A percentile compares a stretch with the other conserved stretches of the same genome.
Evolutionary conservation across 2,888 invertebrate genomes (phyloP).

Genomic region (Dryobotodes eremita): DNA sequence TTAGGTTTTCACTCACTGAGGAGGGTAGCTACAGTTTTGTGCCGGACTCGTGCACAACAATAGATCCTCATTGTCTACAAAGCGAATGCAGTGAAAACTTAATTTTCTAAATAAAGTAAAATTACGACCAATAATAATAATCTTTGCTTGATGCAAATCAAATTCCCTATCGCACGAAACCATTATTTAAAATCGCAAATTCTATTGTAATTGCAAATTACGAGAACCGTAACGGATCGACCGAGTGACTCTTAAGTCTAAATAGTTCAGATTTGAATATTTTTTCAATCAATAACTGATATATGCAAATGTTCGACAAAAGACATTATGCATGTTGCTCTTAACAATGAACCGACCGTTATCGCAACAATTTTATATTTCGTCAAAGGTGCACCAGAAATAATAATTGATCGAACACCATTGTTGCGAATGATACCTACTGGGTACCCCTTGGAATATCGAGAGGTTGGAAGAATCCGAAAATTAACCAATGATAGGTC

Average conservation of each 20-base stretch:
- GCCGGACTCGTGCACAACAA: constrained; percentile 75
- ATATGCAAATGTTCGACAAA: constrained; percentile 86
- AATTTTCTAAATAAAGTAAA: constrained; percentile 68
- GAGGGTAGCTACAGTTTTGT: constrained; percentile 85
- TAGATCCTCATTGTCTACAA: constrained; percentile 78
- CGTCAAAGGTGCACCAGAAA: constrained; percentile 89
- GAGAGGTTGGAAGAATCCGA: constrained; percentile 87
- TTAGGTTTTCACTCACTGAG: constrained; percentile 86
- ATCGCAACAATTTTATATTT: constrained; percentile 88
- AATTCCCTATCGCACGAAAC: constrained; percentile 72
- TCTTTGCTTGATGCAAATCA: constrained; percentile 73
- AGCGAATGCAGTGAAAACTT: constrained; percentile 75
- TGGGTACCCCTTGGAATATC: constrained; percentile 78
- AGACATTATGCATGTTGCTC: constrained; percentile 81
- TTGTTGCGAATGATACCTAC: constrained; percentile 87
- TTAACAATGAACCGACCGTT: constrained; percentile 89
- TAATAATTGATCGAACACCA: constrained; percentile 88
- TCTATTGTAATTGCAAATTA: constrained; percentile 79
- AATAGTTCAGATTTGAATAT: constrained; percentile 87
- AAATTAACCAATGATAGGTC: constrained; percentile 90
- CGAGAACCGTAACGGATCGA: constrained; percentile 88
- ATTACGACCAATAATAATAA: constrained; percentile 67
- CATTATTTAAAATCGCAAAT: constrained; percentile 82
- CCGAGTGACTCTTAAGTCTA: constrained; percentile 84
- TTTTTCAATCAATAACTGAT: constrained; percentile 90